Percentiles rank a stretch among this genome's conserved stretches.
Evolutionary conservation across 2,113 vertebrate genomes (phyloP).

Genomic region (Heptranchias perlo): DNA sequence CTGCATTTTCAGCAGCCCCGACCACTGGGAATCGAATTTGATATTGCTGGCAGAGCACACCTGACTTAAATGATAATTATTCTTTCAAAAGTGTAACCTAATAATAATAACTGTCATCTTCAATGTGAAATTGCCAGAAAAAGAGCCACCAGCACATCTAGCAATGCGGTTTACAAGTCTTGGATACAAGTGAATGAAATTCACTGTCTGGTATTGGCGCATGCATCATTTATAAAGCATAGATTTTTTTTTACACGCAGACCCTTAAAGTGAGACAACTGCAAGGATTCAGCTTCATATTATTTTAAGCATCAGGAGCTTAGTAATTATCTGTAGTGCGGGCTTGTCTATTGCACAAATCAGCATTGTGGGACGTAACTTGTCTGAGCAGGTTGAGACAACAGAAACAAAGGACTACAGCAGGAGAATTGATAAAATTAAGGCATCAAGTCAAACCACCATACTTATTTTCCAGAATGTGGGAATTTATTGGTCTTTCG

Average conservation of each 20-base stretch:
- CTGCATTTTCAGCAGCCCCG: background rate
- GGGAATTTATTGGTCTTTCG: background rate
- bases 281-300: background rate
- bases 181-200: no score
- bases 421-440: background rate
- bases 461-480: background rate
- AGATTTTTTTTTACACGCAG: background rate
- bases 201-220: background rate
- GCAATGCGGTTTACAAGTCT: background rate
- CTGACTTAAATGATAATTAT: slow-evolving; percentile 33
- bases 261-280: background rate
- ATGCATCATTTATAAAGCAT: background rate
- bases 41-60: slow-evolving; percentile 6
- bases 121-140: background rate
- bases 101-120: slow-evolving; percentile 27
- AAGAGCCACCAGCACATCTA: background rate
- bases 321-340: background rate
- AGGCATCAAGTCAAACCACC: background rate
- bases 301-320: background rate
- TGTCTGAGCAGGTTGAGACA: background rate
- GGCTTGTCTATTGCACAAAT: background rate
- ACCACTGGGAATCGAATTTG: background rate
- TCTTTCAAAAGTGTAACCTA: background rate
- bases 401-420: background rate
- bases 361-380: background rate